Evolutionary conservation across 2,113 vertebrate genomes (phyloP).

Genomic region (Notiomystis cincta): DNA sequence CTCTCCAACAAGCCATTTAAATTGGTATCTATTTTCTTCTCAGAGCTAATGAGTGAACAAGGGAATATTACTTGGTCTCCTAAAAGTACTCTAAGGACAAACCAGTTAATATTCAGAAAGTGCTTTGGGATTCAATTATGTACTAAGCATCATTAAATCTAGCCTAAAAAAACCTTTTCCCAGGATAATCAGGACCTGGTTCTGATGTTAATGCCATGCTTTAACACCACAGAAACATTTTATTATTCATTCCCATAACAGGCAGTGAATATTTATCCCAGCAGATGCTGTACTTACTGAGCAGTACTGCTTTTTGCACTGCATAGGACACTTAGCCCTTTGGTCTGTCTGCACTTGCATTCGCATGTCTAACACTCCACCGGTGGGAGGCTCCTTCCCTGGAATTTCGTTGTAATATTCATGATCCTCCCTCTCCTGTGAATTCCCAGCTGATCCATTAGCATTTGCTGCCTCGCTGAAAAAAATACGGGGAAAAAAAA

Average conservation of each 20-base stretch:
- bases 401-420: conserved; percentile 89
- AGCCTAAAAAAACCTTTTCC: conserved; percentile 23
- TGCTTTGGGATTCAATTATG: conserved; percentile 49
- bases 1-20: conserved; percentile 16
- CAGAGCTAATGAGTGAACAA: conserved; percentile 7
- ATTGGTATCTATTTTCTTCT: conserved; percentile 19
- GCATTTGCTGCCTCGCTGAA: conserved; percentile 64
- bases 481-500: neutral
- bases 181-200: conserved; percentile 12
- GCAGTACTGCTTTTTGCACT: conserved; percentile 63
- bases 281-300: conserved; percentile 58
- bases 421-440: conserved; percentile 58
- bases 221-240: conserved; percentile 14
- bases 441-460: conserved; percentile 52
- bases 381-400: conserved; percentile 75
- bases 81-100: conserved; percentile 54
- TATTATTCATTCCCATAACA: neutral
- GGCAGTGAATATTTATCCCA: neutral
- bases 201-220: conserved; percentile 15
- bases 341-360: conserved; percentile 56
- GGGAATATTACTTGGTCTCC: conserved; percentile 35
- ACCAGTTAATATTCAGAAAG: conserved; percentile 52
- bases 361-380: conserved; percentile 73
- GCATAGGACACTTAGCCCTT: conserved; percentile 41
- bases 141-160: conserved; percentile 49